A percentile compares a stretch with the other conserved stretches of the same genome.
These are phyloP conservation scores for Ferdinandea cuprea DNA, from an alignment of 2,888 invertebrate species.

Conservation along the genomic window DNA sequence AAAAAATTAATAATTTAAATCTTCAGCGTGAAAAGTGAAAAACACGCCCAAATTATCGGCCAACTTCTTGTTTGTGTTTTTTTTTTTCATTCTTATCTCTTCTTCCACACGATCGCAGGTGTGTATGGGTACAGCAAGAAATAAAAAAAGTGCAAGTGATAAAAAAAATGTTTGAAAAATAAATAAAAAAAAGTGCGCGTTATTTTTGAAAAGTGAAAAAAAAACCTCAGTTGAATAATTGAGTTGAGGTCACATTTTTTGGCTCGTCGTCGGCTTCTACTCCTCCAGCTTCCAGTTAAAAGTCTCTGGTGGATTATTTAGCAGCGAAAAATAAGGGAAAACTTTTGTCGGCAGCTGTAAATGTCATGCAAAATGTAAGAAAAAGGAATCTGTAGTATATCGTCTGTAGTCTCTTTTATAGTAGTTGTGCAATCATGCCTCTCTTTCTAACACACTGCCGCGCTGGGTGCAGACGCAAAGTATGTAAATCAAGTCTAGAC, in stretches of 20 bases:
- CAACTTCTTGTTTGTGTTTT: not conserved
- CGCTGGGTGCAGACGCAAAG: not conserved
- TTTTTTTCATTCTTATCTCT: slow-evolving; percentile 43
- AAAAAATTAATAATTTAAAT: slow-evolving; percentile 19
- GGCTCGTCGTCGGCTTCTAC: not conserved
- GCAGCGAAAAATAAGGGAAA: slow-evolving; percentile 12
- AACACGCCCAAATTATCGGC: slow-evolving; percentile 52
- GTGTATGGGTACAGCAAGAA: not conserved
- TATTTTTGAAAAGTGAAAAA: slow-evolving; percentile 4
- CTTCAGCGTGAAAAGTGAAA: slow-evolving; percentile 28
- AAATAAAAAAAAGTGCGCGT: not conserved
- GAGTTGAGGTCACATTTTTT: not conserved
- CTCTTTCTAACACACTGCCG: slow-evolving; percentile 50
- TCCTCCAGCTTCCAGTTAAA: slow-evolving; percentile 15
- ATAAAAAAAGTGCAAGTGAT: slow-evolving; percentile 65
- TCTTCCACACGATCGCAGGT: slow-evolving; percentile 22
- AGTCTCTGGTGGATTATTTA: slow-evolving; percentile 43
- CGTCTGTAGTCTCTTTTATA: slow-evolving; percentile 30
- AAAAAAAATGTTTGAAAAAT: not conserved
- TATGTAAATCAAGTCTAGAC: slow-evolving; percentile 70
- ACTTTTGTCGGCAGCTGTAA: slow-evolving; percentile 68
- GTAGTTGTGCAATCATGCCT: slow-evolving; percentile 51
- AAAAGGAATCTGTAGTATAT: too few relatives aligned
- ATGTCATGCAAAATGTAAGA: slow-evolving; percentile 61
- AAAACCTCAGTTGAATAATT: slow-evolving; percentile 5